Evolutionary conservation across 2,113 vertebrate genomes (phyloP), one percentile per base, ranked within the genome.

Genomic region (Pampusana beccarii): DNA sequence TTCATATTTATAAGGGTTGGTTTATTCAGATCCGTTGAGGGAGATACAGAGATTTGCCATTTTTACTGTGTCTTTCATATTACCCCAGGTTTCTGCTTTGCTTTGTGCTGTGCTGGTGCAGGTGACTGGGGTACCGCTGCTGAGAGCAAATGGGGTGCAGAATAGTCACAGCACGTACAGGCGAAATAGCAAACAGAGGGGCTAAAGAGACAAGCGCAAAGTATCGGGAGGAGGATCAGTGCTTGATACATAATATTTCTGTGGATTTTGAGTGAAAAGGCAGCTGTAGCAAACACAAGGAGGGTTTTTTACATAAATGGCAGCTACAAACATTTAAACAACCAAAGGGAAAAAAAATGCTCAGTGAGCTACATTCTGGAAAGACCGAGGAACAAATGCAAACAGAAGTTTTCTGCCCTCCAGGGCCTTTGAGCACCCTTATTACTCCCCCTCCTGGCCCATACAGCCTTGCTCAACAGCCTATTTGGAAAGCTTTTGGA

Each of bases 1-100:
- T 94, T 83, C 87, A 93, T 96, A 92, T 97, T 93, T 92, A 92
- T 89, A 82, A 89, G 58, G 80, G 29, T 26, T 57, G 50, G 73
- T 50, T 84, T 88, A 54, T 71, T 84, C 61, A 31, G 53, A 57
- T 42, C 51, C 1, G 1, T 18, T 24, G 44, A 73, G 81, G 42
- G 46, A 48, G 31, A n/a, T 23, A 42, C 29, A n/a, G 46, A 53
- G 9, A 70, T 57, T 65, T 75, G 28, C 73, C 40, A 7, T 56
- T 91, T 87, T 91, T 51, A 40, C 50, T 15, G 13, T 16, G 31
- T 62, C 71, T 89, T 87, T 79, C 34, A 18, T 46, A n/a, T 62
- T 42, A 48, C 17, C 29, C 29, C 56, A 33, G 42, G 26, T 57
- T 48, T 88, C 44, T 34, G 10, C 73, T 29, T 69, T 1, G 0